These are phyloP conservation scores for Drosophila neonasuta DNA, from an alignment of 2,888 invertebrate genomes.

Conservation along the genomic window DNA sequence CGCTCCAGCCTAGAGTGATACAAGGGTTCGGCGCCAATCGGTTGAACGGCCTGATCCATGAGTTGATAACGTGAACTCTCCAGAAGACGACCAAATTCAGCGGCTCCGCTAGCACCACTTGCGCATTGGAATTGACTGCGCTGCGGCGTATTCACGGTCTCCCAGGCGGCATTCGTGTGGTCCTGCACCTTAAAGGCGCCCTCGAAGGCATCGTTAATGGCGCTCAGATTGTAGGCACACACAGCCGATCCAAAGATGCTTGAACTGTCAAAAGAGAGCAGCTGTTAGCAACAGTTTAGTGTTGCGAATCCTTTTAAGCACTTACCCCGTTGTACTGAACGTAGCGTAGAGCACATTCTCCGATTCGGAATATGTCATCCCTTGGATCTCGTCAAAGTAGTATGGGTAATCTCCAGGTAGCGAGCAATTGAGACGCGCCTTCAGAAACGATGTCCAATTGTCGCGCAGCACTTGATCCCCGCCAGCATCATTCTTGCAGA, in stretches of 20 bases:
- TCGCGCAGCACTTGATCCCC: constrained; percentile 89
- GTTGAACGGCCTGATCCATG: constrained; percentile 93
- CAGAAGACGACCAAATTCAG: constrained; percentile 83
- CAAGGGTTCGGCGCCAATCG: constrained; percentile 87
- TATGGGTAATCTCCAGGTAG: constrained; percentile 93
- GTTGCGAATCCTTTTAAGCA: no score
- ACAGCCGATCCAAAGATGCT: constrained; percentile 95
- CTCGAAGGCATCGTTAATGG: constrained; percentile 90
- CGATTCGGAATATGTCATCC: constrained; percentile 89
- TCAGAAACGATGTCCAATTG: constrained; percentile 95
- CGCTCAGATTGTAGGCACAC: constrained; percentile 93
- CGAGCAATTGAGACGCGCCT: constrained; percentile 92
- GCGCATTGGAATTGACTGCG: constrained; percentile 86
- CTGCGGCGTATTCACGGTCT: constrained; percentile 84
- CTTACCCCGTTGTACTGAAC: constrained; percentile 90
- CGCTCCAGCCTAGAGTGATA: constrained; percentile 88
- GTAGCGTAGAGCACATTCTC: constrained; percentile 92
- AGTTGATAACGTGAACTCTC: constrained; percentile 91
- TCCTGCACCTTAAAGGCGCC: constrained; percentile 94
- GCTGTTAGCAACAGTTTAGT: not conserved
- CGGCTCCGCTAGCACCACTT: constrained; percentile 80
- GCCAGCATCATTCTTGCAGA: constrained; percentile 95
- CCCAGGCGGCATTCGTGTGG: constrained; percentile 90
- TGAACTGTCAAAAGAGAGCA: constrained; percentile 84
- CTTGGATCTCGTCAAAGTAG: constrained; percentile 94